Evolutionary conservation across 1,140 invertebrate genomes (phyloP), one percentile per base, ranked within the genome.

Genomic region (Berghia stephanieae): DNA sequence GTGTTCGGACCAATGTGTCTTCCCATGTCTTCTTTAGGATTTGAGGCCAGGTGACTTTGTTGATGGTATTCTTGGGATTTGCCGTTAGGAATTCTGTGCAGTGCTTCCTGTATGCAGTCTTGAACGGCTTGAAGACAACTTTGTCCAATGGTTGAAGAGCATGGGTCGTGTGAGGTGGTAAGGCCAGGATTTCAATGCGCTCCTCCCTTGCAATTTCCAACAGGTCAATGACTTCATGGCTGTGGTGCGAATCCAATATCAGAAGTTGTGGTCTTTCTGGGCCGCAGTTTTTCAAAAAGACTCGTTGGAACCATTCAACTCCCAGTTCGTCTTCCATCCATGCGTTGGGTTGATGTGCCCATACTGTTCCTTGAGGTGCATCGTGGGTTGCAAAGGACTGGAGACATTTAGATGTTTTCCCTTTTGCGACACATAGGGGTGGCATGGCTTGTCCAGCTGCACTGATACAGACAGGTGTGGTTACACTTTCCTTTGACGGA

Each of bases 131-230:
- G 73, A 84, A 84, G 21, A 82, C 77, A 8, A 18, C 66, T 52
- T 46, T 69, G 46, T 84, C 82, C 4, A 82, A 72, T 4, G 82
- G 79, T 68, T 82, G 82, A 4, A 84, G 66, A 57, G 44, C 71
- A 44, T 83, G 79, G 49, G 82, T 81, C 16, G 82, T 83, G 43
- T 86, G 83, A 13, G 81, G 81, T 38, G 85, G 83, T 18, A 85
- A 69, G 36, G 78, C 72, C 18, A 86, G 38, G 34, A 84, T 74
- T 40, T 71, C 43, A 40, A 81, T 79, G 31, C 78, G 31, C 42
- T 82, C 69, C 36, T 80, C 27, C 57, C 57, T 63, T 16, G 77
- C 80, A 0, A 57, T 42, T 38, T 82, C 66, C 18, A 83, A 71
- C 1, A 82, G 46, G 6, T 49, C 79, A 4, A 84, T 13, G n/a